These are phyloP conservation scores for Coreius guichenoti DNA, from an alignment of 2,797 vertebrate genomes.

Conservation along the genomic window DNA sequence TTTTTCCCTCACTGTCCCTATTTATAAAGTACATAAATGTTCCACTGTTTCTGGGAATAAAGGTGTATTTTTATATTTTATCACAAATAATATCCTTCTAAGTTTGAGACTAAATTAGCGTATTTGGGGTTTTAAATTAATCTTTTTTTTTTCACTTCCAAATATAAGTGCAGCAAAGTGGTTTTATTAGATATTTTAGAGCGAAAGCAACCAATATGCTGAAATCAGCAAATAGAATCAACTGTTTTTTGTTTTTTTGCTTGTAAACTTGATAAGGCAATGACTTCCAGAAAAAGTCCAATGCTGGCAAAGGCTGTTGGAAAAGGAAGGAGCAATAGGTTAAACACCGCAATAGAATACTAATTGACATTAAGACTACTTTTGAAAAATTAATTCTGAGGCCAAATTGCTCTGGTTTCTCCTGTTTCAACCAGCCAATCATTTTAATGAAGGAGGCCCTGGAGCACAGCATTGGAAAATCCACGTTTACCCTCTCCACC, in stretches of 20 bases:
- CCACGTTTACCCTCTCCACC: slow-evolving; percentile 41
- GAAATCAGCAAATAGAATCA: slow-evolving; percentile 23
- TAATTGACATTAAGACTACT: slow-evolving; percentile 68
- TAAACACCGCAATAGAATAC: slow-evolving; percentile 68
- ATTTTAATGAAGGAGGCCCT: slow-evolving; percentile 61
- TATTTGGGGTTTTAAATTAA: neutral
- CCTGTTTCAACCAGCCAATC: slow-evolving; percentile 67
- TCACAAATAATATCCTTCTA: neutral
- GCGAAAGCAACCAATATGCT: neutral
- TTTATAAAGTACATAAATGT: neutral
- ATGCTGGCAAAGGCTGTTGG: slow-evolving; percentile 47
- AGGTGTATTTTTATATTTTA: neutral
- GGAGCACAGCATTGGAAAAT: slow-evolving; percentile 53
- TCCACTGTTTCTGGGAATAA: neutral
- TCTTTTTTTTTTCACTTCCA: neutral
- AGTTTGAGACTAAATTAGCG: neutral
- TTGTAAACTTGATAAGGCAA: slow-evolving; percentile 44
- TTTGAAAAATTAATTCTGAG: slow-evolving; percentile 68
- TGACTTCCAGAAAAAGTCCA: slow-evolving; percentile 55
- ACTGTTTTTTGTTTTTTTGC: neutral
- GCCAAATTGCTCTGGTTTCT: slow-evolving; percentile 73
- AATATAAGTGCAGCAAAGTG: neutral
- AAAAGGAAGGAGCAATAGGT: slow-evolving; percentile 60
- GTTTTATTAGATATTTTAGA: neutral
- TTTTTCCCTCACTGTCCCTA: slow-evolving; percentile 14